A percentile compares a stretch with the other conserved stretches of the same genome.
Evolutionary conservation across 2,888 invertebrate species (phyloP).

Genomic region (Aporophyla lueneburgensis): DNA sequence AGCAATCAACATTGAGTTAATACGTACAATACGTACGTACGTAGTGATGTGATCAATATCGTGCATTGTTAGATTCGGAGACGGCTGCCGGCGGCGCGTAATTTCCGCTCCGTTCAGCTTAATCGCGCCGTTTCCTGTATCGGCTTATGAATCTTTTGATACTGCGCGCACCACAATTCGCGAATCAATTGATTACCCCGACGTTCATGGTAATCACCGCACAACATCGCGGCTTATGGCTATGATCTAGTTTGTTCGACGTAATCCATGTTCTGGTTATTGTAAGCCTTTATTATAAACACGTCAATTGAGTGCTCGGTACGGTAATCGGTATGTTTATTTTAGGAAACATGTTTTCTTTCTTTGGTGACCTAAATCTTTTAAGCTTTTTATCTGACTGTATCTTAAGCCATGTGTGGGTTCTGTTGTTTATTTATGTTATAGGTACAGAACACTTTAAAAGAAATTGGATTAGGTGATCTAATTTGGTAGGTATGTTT

Average conservation of each 20-base stretch:
- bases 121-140: constrained; percentile 69
- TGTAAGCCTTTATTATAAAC: constrained; percentile 58
- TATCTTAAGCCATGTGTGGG: constrained; percentile 14
- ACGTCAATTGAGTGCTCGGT: constrained; percentile 43
- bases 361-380: constrained; percentile 53
- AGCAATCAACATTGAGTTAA: constrained; percentile 60
- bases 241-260: constrained; percentile 58
- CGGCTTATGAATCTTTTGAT: constrained; percentile 68
- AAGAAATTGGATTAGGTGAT: constrained; percentile 13
- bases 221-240: constrained; percentile 49
- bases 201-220: constrained; percentile 60
- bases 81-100: constrained; percentile 65
- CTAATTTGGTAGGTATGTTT: neutral
- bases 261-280: constrained; percentile 48
- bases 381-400: constrained; percentile 41
- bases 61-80: constrained; percentile 69
- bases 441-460: constrained; percentile 1
- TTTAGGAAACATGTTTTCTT: constrained; percentile 51
- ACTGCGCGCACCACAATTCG: constrained; percentile 59
- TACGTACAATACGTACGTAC: constrained; percentile 50
- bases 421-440: constrained; percentile 24
- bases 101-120: constrained; percentile 70
- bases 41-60: constrained; percentile 67
- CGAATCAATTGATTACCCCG: constrained; percentile 67
- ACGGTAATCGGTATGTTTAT: constrained; percentile 45